Percentiles rank a stretch among this genome's conserved stretches.
phyloP scores from a whole-genome alignment of 2,888 invertebrate species.

The Plagodis pulveraria region DNA sequence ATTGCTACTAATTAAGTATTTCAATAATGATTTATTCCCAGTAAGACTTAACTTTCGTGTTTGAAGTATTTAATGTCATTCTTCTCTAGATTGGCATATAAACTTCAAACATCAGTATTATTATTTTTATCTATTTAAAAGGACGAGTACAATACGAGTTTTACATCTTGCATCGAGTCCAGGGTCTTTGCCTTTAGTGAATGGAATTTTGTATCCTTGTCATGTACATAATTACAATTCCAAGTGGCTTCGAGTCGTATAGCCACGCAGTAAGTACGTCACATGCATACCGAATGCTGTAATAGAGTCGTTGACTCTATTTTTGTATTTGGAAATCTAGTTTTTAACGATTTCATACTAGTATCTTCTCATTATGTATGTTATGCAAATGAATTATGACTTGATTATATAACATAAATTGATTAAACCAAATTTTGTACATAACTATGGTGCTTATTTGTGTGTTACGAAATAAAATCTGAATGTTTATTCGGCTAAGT shows the following conservation, averaged over 20 bases:
- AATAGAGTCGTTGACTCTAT: slow-evolving; percentile 27
- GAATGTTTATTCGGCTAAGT: slow-evolving; percentile 73
- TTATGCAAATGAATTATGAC: not conserved
- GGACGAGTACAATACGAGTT: slow-evolving; percentile 2
- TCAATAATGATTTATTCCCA: too few species aligned
- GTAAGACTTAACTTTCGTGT: not conserved
- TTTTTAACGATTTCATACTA: slow-evolving; percentile 2
- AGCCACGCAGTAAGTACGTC: slow-evolving; percentile 35
- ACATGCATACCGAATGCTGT: slow-evolving; percentile 49
- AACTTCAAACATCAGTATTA: not conserved
- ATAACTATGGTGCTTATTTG: slow-evolving; percentile 52
- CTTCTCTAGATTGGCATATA: not conserved
- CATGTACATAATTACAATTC: slow-evolving; percentile 63
- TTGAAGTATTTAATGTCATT: not conserved
- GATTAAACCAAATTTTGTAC: slow-evolving; percentile 47
- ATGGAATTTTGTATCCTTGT: slow-evolving; percentile 56
- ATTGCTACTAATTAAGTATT: too few species aligned
- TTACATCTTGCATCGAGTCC: slow-evolving; percentile 32
- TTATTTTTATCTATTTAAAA: not conserved
- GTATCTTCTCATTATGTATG: too few species aligned
- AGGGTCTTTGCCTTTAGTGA: slow-evolving; percentile 50
- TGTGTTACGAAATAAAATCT: slow-evolving; percentile 61
- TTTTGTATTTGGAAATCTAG: slow-evolving; percentile 24
- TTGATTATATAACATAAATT: slow-evolving; percentile 7
- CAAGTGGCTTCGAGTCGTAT: slow-evolving; percentile 58